phyloP scores from a whole-genome alignment of 53 echinoderm and acorn worm genomes.

The Stichopus horrens region DNA sequence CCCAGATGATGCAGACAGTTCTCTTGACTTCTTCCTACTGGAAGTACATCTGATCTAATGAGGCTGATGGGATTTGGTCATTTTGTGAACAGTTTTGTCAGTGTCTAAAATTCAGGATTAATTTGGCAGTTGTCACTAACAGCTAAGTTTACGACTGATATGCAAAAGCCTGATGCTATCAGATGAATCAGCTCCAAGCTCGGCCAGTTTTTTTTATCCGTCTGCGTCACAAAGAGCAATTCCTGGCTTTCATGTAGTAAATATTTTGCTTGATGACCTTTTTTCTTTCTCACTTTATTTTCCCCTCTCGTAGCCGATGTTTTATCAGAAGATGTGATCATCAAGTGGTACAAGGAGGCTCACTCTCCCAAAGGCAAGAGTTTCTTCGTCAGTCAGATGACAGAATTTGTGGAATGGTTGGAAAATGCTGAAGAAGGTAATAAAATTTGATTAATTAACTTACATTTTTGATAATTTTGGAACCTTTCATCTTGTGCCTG shows the following conservation, averaged over 20 bases:
- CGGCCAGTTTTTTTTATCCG: too few species aligned
- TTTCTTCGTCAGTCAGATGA: conserved; percentile 74
- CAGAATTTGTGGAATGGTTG: conserved; percentile 95
- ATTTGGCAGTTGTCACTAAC: too few species aligned
- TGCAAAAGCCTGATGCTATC: too few species aligned
- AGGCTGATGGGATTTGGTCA: conserved; percentile 31
- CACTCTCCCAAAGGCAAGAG: conserved; percentile 84
- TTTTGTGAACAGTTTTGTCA: not conserved
- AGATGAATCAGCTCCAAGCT: too few species aligned
- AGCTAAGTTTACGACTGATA: too few species aligned
- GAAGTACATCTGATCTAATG: conserved; percentile 34
- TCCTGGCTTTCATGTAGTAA: not conserved
- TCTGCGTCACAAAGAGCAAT: too few species aligned
- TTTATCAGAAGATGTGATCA: conserved; percentile 81
- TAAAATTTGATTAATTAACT: not conserved
- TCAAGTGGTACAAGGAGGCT: conserved; percentile 81
- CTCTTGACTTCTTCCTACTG: not conserved
- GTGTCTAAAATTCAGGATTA: not conserved
- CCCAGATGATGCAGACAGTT: conserved; percentile 11
- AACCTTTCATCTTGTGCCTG: too few species aligned
- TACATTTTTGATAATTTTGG: too few species aligned
- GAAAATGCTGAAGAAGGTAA: conserved; percentile 94
- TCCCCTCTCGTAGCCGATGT: conserved; percentile 64
- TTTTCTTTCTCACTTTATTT: not conserved
- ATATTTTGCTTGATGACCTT: not conserved